Evolutionary conservation across 2,113 vertebrate genomes (phyloP).

Genomic region (Macquaria ambigua): DNA sequence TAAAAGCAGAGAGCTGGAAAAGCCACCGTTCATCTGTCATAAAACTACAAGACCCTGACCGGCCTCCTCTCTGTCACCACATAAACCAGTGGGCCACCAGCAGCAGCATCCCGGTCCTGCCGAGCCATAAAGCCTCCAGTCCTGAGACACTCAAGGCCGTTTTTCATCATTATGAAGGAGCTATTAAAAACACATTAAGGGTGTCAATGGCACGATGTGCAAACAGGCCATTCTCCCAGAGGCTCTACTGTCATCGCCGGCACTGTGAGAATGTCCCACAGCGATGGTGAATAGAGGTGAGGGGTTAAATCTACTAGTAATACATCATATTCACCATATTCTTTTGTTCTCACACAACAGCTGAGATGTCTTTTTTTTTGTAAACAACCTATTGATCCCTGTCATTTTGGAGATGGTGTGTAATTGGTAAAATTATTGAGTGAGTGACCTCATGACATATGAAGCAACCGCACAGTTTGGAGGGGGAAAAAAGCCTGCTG

Average conservation of each 20-base stretch:
- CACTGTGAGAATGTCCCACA: conserved; percentile 55
- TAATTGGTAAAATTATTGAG: conserved; percentile 47
- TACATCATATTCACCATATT: conserved; percentile 59
- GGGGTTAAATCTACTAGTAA: conserved; percentile 71
- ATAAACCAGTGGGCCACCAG: conserved; percentile 74
- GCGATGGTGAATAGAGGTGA: conserved; percentile 66
- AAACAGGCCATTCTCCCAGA: conserved; percentile 67
- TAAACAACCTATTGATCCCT: conserved; percentile 50
- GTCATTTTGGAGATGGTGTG: conserved; percentile 28
- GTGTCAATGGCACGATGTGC: conserved; percentile 64
- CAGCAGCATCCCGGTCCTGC: conserved; percentile 51
- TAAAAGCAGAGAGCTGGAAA: conserved; percentile 64
- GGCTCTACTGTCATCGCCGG: conserved; percentile 54
- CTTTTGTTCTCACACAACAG: conserved; percentile 22
- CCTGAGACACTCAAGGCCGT: conserved; percentile 70
- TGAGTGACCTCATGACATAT: conserved; percentile 42
- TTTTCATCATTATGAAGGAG: conserved; percentile 83
- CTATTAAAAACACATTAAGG: conserved; percentile 84
- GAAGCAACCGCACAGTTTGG: background rate
- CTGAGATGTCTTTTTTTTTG: conserved; percentile 33
- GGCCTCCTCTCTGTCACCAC: conserved; percentile 64
- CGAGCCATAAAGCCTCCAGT: conserved; percentile 71
- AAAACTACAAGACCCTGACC: conserved; percentile 76
- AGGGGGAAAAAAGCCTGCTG: background rate
- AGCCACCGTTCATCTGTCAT: conserved; percentile 61